Evolutionary conservation across 2,888 invertebrate species (phyloP), one percentile per base, ranked within the genome.

Genomic region (Lasioglossum pauxillum): DNA sequence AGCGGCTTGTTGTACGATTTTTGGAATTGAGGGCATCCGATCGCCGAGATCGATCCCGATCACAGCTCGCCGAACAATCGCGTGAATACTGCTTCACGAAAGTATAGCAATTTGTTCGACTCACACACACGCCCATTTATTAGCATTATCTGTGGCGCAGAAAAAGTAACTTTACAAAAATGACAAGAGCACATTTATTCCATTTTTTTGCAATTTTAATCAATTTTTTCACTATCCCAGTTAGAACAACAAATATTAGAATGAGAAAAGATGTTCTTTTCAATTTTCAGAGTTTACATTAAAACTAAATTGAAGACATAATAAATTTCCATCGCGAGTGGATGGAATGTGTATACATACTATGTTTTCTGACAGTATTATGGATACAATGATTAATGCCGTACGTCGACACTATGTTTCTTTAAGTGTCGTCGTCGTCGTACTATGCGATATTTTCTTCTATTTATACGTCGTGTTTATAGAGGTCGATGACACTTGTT

Each of bases 1-100:
- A 82, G 79, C 77, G 46, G 74, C 64, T 74, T 41, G 83, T 53
- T 53, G 75, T 44, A 35, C 77, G 74, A 53, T 86, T 86, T 86
- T 86, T 88, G 71, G 19, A 83, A 87, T 81, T 79, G 83, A 53
- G 83, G 79, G 71, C 86, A 83, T 69, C 64, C 86, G 81, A 85
- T 83, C 82, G 53, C 23, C 46, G 46, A n/a, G 75, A 87, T 82
- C 77, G 77, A 78, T 67, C 79, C 78, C 49, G 57, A 41, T 35
- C 64, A 10, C 35, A 12, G 69, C 41, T 35, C 14, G 35, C 23
- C n/a, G 41, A 23, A 31, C 41, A 46, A 73, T 82, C 12, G 5
- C 12, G 10, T 16, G 19, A 27, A 46, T 27, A 14, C 19, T 38
- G 19, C 10, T 49, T 73, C 74, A 12, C 73, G 73, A 60, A 16